Evolutionary conservation across 2,113 vertebrate species (phyloP).

Genomic region (Solenodon paradoxus): DNA sequence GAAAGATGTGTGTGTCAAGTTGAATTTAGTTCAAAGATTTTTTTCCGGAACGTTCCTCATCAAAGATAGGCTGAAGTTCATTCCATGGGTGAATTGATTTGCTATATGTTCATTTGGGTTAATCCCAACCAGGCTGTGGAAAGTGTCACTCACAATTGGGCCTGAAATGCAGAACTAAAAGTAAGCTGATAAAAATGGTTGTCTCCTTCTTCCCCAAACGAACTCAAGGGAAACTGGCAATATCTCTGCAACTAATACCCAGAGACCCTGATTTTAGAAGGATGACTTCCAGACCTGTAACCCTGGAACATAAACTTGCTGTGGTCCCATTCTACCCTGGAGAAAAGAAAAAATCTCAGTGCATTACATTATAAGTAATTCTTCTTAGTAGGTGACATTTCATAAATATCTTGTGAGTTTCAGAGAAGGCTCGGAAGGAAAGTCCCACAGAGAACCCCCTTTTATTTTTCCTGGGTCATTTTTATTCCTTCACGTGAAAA

Average conservation of each 20-base stretch:
- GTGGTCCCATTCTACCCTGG: neutral
- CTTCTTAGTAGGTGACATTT: neutral
- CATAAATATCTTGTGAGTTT: neutral
- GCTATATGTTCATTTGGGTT: neutral
- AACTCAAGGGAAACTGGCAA: neutral
- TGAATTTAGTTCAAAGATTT: neutral
- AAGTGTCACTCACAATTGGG: constrained; percentile 55
- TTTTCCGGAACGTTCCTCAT: constrained; percentile 18
- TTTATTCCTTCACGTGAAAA: neutral
- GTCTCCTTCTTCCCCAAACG: neutral
- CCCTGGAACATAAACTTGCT: neutral
- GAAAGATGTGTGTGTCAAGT: neutral
- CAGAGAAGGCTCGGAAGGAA: constrained; percentile 5
- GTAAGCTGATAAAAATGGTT: neutral
- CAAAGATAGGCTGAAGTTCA: neutral
- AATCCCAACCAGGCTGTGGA: neutral
- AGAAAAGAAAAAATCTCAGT: neutral
- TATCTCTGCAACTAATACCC: neutral
- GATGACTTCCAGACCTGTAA: neutral
- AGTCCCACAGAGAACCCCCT: neutral
- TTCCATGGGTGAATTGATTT: neutral
- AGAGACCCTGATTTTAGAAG: neutral
- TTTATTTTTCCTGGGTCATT: neutral
- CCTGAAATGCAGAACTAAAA: neutral
- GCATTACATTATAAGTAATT: neutral